These are phyloP conservation scores for Xenentodon cancila DNA, from an alignment of 2,797 vertebrate genomes.

Conservation along the genomic window DNA sequence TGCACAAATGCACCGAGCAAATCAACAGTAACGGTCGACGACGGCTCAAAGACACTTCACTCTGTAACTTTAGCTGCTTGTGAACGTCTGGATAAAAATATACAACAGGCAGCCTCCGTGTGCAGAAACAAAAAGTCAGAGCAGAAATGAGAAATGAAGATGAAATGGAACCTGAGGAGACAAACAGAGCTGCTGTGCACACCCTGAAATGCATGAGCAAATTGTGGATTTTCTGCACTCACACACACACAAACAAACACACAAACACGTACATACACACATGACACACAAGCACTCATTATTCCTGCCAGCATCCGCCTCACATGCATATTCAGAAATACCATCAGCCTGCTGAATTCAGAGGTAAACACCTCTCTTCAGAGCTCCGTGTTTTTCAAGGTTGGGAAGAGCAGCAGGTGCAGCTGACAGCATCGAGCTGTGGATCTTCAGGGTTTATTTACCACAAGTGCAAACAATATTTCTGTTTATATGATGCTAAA, in stretches of 20 bases:
- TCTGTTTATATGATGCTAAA: neutral
- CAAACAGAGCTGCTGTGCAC: slow-evolving; percentile 37
- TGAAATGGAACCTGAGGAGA: slow-evolving; percentile 66
- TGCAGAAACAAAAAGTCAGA: slow-evolving; percentile 24
- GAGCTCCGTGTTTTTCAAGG: no score
- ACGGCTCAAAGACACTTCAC: slow-evolving; percentile 36
- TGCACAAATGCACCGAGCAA: slow-evolving; percentile 28
- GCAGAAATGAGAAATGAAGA: slow-evolving; percentile 54
- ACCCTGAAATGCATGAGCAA: slow-evolving; percentile 63
- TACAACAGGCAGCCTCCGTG: slow-evolving; percentile 42
- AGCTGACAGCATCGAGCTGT: neutral
- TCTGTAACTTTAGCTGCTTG: slow-evolving; percentile 18
- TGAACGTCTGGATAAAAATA: slow-evolving; percentile 67
- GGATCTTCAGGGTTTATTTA: slow-evolving; percentile 36
- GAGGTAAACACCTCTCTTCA: slow-evolving; percentile 54
- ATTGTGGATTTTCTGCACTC: slow-evolving; percentile 68
- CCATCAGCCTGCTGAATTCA: slow-evolving; percentile 1
- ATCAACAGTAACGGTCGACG: slow-evolving; percentile 15
- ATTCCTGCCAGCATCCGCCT: slow-evolving; percentile 6
- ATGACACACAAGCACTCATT: slow-evolving; percentile 43
- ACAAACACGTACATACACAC: no score
- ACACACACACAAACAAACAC: neutral
- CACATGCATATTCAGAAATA: neutral
- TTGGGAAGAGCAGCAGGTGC: neutral
- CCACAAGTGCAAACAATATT: neutral